A percentile compares a stretch with the other conserved stretches of the same genome.
phyloP scores from a whole-genome alignment of 1,140 invertebrate genomes.

The Drosophila murphyi region DNA sequence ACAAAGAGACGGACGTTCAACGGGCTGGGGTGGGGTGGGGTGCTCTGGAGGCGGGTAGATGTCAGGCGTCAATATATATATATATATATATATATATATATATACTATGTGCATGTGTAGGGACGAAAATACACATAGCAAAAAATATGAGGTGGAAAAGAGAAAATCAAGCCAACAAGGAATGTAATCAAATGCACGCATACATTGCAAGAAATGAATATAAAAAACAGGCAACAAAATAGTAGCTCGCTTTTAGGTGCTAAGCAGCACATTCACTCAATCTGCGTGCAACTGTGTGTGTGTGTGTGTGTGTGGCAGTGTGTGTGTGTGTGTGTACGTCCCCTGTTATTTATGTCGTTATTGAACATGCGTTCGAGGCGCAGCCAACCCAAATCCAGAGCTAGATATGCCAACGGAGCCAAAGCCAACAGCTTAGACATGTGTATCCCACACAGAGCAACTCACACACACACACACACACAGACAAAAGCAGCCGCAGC shows the following conservation, averaged over 20 bases:
- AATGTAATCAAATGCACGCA: conserved; percentile 76
- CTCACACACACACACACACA: conserved; percentile 39
- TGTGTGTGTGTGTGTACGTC: conserved; percentile 29
- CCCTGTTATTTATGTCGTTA: conserved; percentile 75
- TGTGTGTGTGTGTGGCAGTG: conserved; percentile 23
- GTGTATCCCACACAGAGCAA: conserved; percentile 52
- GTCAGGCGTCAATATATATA: conserved; percentile 30
- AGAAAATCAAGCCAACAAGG: conserved; percentile 30
- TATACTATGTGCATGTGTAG: conserved; percentile 62
- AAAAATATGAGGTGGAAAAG: conserved; percentile 15
- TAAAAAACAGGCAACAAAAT: conserved; percentile 35
- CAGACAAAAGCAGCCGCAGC: conserved; percentile 17
- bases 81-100: conserved; percentile 3
- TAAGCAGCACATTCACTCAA: conserved; percentile 69
- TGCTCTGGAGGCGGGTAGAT: background rate
- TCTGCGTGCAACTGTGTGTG: background rate
- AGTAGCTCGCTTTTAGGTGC: conserved; percentile 82
- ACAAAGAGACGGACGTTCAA: background rate
- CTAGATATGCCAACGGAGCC: background rate
- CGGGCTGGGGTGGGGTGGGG: background rate
- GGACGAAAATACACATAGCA: conserved; percentile 20
- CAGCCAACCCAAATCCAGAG: conserved; percentile 58
- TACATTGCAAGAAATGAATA: conserved; percentile 33
- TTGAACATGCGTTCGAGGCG: conserved; percentile 80
- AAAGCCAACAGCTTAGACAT: conserved; percentile 59